Base-by-base conservation (phyloP, 2,888 invertebrate species). In the Liodrosophila aerea region DNA sequence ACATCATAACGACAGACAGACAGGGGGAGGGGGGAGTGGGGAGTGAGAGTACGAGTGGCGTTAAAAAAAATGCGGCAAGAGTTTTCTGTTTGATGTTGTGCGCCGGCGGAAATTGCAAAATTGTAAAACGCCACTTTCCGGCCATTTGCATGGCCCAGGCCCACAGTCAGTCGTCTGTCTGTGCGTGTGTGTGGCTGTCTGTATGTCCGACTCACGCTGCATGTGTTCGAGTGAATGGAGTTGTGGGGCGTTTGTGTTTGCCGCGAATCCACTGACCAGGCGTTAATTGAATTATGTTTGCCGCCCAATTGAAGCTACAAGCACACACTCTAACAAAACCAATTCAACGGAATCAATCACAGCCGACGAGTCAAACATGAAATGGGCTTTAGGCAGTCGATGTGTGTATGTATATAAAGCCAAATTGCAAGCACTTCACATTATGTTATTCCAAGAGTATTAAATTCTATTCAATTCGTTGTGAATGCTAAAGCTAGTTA, bases 281-380 rank as follows among this genome's bases (percentile, higher is more conserved):
- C 74, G 83, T 78, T 82, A 82, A 78, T 78, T 78, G 78, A 78
- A 78, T 82, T 78, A 78, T 78, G 72, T 78, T 82, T 78, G 80
- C 76, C 83, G 72, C 80, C 57, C 83, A 76, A 78, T 78, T 78
- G 82, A 50, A 47, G 64, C 49, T 53, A 52, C 58, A 45, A 76
- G 66, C 49, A 53, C 41, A 46, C 34, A 53, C 41, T 50, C 34
- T 9, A 36, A 11, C 40, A 51, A 59, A 71, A 57, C 34, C 67
- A 56, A 64, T 49, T 40, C 44, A 13, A 36, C 18, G 5, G 59
- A 58, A 50, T 50, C 47, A 62, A 71, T 62, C 47, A 52, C 34
- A 31, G 44, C 29, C 53, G 30, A 15, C 34, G 37, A 40, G 29
- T 61, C 39, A 33, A 43, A 30, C 49, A 34, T 36, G 16, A 49